Base-by-base conservation (phyloP, 1,140 invertebrate species). In the Microplitis mediator region DNA sequence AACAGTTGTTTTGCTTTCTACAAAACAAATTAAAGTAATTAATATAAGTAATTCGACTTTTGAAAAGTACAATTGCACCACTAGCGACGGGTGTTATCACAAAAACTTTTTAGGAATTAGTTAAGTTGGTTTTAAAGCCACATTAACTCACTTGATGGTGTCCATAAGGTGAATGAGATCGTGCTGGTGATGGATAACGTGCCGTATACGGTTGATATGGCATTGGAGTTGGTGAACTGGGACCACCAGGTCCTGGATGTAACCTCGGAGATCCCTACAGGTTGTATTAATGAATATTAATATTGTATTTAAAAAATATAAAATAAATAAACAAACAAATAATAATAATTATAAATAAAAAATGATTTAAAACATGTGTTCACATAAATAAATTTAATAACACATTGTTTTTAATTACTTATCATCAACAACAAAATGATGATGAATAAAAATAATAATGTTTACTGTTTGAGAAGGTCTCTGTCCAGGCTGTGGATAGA, bases 141-240 rank as follows among this genome's bases (percentile, higher is more conserved):
- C 13, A 66, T 66, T 23, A 35, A 23, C 52, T 65, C 69, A 87
- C 86, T 80, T 89, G 88, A 81, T 89, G 88, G 80, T 88, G 86
- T 74, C 84, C 84, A 75, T 89, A 90, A 23, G 89, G 88, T 71
- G 87, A 84, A 73, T 88, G 87, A 64, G 88, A 84, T 81, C 86
- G 82, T 51, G 84, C 67, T 74, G 86, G 85, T 77, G 86, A 84
- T 63, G 85, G 80, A 75, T 86, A 87, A 75, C 86, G 85, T 79
- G 85, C 84, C 69, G 81, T 81, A 69, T 86, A 87, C 70, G 84
- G 84, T 79, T 84, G 85, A 84, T 87, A 86, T 81, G 85, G 81
- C 84, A 86, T 84, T 67, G 86, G 81, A 64, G 85, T 85, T 69
- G 86, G 85, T 71, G 86, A 86, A 81, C 81, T 86, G 23, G 85